Evolutionary conservation across 2,113 vertebrate species (phyloP), one percentile per base, ranked within the genome.

Genomic region (Notiomystis cincta): DNA sequence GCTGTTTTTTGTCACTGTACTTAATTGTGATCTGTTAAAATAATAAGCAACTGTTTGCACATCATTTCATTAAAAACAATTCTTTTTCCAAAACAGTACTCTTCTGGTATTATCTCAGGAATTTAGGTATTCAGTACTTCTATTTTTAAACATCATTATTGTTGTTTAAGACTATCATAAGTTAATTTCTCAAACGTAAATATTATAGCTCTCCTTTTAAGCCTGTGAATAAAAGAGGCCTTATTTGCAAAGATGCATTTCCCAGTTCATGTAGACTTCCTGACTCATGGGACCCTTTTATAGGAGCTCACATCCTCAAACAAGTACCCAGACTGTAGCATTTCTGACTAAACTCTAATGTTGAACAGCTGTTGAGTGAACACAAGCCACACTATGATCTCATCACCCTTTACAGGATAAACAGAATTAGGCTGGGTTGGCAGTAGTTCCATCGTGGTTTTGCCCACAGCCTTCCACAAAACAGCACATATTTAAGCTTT

Each of bases 391-490:
- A 61, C 65, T 57, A 95, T 97, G 94, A 96, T 95, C 95, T 97
- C 96, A 97, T 91, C 94, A 87, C 28, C 73, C 65, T 82, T 93
- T 76, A 87, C 77, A 82, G 93, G 61, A 89, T 91, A 97, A 96
- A 95, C 96, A 97, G 77, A 95, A 60, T 61, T 64, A 64, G 87
- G 60, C 60, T 82, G 69, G 65, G 48, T 27, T 97, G 89, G 93
- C 81, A 89, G 44, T 50, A 89, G 48, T 57, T 89, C 48, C 65
- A 3, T 35, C 91, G 93, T 79, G 89, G 91, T 94, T 97, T 94
- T 96, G 87, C 87, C 83, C 77, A 71, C 77, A 93, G 89, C 73
- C 56, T 94, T 89, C 56, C 48, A 75, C 83, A 87, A 64, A 93
- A 91, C 64, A 95, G 37, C 90, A 75, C 70, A 10, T 58, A 86